These are phyloP conservation scores for Meteorus sp. DNA, from an alignment of 1,140 invertebrate genomes.

Conservation along the genomic window DNA sequence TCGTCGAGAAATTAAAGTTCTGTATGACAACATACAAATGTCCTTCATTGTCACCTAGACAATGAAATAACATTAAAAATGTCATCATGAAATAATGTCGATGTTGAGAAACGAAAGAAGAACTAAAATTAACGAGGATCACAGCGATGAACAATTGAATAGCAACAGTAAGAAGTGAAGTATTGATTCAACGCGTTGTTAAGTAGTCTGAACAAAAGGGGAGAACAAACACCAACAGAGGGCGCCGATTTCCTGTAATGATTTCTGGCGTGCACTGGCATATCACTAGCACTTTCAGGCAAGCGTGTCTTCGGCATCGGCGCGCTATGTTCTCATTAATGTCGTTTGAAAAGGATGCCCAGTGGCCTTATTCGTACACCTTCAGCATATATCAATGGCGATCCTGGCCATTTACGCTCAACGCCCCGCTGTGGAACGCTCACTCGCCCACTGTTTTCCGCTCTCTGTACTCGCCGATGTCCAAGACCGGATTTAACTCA, in stretches of 20 bases:
- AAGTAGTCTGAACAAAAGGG: neutral
- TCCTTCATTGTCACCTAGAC: too few relatives aligned
- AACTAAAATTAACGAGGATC: too few relatives aligned
- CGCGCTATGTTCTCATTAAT: conserved; percentile 32
- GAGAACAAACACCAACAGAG: neutral
- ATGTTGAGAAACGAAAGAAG: too few relatives aligned
- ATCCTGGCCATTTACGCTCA: conserved; percentile 24
- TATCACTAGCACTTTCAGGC: neutral
- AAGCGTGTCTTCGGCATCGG: conserved; percentile 7
- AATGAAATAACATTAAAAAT: too few relatives aligned
- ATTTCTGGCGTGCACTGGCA: conserved; percentile 7
- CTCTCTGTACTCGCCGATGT: conserved; percentile 5
- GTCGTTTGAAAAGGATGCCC: conserved; percentile 18
- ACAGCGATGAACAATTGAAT: too few relatives aligned
- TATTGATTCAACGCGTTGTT: neutral
- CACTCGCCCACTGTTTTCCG: conserved; percentile 21
- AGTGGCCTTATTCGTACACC: conserved; percentile 27
- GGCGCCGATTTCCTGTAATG: conserved; percentile 26
- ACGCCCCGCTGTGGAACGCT: conserved; percentile 19
- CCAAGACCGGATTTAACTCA: conserved; percentile 13
- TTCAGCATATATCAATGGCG: conserved; percentile 32
- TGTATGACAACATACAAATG: too few relatives aligned
- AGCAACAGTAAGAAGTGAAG: neutral
- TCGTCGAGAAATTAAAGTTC: too few relatives aligned
- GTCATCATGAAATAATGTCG: too few relatives aligned